phyloP scores from a whole-genome alignment of 2,888 invertebrate genomes.

The Shargacucullia verbasci region DNA sequence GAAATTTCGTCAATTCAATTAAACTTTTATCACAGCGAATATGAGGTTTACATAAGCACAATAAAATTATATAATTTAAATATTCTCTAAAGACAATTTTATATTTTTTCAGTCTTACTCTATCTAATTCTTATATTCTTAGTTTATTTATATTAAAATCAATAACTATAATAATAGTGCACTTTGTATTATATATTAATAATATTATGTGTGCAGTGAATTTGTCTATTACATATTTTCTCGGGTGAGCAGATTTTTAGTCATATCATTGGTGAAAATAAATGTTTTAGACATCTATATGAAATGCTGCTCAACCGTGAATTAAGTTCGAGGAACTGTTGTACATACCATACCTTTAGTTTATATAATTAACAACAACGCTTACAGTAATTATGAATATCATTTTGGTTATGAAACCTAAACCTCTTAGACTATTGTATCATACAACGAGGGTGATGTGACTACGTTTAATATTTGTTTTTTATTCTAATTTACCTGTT shows the following conservation, averaged over 20 bases:
- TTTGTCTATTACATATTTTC: slow-evolving; percentile 64
- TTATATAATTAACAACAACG: slow-evolving; percentile 80
- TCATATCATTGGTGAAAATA: slow-evolving; percentile 41
- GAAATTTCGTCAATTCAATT: slow-evolving; percentile 56
- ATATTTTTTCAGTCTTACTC: slow-evolving; percentile 84
- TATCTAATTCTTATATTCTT: slow-evolving; percentile 68
- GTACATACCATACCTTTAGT: slow-evolving; percentile 71
- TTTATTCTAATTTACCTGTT: slow-evolving; percentile 77
- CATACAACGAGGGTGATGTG: slow-evolving; percentile 63
- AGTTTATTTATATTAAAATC: slow-evolving; percentile 69
- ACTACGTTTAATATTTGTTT: slow-evolving; percentile 66
- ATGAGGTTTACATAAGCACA: slow-evolving; percentile 77
- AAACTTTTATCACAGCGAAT: slow-evolving; percentile 79
- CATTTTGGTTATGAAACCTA: slow-evolving; percentile 69
- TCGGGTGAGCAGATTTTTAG: slow-evolving; percentile 69
- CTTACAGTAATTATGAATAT: slow-evolving; percentile 74
- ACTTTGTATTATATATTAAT: slow-evolving; percentile 76
- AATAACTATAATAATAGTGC: slow-evolving; percentile 81
- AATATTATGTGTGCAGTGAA: slow-evolving; percentile 77
- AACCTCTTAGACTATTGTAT: slow-evolving; percentile 64
- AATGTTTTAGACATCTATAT: slow-evolving; percentile 35
- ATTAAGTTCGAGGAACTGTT: slow-evolving; percentile 79
- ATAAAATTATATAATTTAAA: slow-evolving; percentile 60
- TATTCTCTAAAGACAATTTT: slow-evolving; percentile 69
- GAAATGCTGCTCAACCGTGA: slow-evolving; percentile 70